These are phyloP conservation scores for Hapalemur alaotrensis DNA, from an alignment of 2,797 vertebrate species.

Conservation along the genomic window DNA sequence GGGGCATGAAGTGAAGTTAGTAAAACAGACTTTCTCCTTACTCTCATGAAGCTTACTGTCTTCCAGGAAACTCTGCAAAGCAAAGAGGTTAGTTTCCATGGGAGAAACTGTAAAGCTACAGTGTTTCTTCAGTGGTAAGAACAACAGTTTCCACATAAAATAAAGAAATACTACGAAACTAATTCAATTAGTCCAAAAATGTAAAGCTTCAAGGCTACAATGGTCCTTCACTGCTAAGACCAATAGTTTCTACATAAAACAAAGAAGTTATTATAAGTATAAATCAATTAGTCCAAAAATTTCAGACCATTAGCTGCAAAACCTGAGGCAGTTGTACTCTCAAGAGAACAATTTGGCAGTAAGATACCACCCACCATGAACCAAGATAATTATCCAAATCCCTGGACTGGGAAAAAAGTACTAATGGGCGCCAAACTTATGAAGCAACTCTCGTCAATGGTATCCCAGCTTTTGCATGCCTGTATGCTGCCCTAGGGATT, in stretches of 20 bases:
- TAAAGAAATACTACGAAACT: not conserved
- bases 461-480: not conserved
- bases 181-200: conserved; percentile 11
- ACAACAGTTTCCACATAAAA: not conserved
- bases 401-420: not conserved
- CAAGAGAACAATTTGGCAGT: conserved; percentile 47
- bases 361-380: conserved; percentile 61
- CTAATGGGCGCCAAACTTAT: not conserved
- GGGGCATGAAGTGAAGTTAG: not conserved
- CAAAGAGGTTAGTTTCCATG: not conserved
- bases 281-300: conserved; percentile 42
- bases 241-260: not conserved
- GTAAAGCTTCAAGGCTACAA: not conserved
- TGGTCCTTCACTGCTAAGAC: not conserved
- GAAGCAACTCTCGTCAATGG: conserved; percentile 13
- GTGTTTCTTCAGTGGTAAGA: not conserved
- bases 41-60: not conserved
- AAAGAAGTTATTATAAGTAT: conserved; percentile 19
- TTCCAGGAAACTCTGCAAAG: not conserved
- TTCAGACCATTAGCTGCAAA: conserved; percentile 46
- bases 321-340: not conserved
- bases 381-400: conserved; percentile 56
- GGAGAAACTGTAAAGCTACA: not conserved
- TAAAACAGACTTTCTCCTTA: not conserved
- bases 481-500: not conserved